Evolutionary conservation across 2,797 vertebrate genomes (phyloP).

Genomic region (Argentina silus): DNA sequence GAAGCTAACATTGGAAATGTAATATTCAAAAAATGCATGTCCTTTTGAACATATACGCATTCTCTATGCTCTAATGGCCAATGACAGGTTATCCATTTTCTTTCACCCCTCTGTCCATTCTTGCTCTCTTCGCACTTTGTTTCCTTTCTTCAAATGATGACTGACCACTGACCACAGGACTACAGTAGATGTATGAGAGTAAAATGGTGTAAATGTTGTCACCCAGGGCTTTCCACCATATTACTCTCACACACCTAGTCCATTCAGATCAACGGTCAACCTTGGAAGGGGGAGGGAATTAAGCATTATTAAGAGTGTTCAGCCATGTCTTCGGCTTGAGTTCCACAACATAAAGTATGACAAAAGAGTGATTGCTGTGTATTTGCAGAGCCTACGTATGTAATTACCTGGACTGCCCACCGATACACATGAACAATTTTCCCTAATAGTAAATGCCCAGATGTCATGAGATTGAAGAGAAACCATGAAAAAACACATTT

Average conservation of each 20-base stretch:
- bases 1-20: not conserved
- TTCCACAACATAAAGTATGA: slow-evolving; percentile 36
- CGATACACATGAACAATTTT: slow-evolving; percentile 29
- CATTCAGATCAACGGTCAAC: not conserved
- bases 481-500: slow-evolving; percentile 26
- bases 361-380: slow-evolving; percentile 13
- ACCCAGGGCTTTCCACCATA: not conserved
- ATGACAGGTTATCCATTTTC: not conserved
- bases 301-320: not conserved
- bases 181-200: not conserved
- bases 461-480: slow-evolving; percentile 27
- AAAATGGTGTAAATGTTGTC: not conserved
- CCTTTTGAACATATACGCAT: no score
- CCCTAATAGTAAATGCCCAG: slow-evolving; percentile 16
- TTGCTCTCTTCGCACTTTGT: not conserved
- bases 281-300: not conserved
- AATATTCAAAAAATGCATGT: not conserved
- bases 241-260: not conserved
- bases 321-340: slow-evolving; percentile 11
- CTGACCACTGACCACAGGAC: not conserved
- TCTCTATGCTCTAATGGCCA: not conserved
- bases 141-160: not conserved
- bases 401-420: slow-evolving; percentile 42
- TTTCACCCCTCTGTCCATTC: not conserved
- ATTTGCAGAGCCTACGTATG: slow-evolving; percentile 15